Conservation (phyloP, 2,888 invertebrate genomes). For the Azorinus chamasolen region DNA sequence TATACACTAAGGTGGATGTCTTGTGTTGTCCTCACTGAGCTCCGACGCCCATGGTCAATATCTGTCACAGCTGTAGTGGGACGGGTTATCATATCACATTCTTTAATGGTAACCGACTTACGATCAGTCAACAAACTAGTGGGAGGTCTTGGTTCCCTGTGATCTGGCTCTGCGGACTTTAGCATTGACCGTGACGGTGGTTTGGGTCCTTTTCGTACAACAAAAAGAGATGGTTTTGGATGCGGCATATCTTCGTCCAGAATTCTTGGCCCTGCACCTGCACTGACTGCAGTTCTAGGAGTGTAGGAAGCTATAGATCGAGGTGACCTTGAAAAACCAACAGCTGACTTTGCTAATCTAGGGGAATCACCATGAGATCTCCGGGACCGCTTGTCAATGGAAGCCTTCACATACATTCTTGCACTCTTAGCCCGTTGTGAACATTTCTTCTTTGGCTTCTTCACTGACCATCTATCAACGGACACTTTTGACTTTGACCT, state of each 20-base stretch:
- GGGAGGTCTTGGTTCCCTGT: conserved; percentile 10
- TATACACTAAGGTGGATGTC: conserved; percentile 41
- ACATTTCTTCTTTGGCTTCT: no score
- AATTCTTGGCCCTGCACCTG: background rate
- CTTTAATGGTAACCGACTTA: conserved; percentile 46
- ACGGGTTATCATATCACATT: conserved; percentile 28
- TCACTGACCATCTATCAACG: background rate
- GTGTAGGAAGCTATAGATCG: conserved; percentile 11
- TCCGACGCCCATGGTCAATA: conserved; percentile 4
- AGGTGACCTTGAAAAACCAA: background rate
- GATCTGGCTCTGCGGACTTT: background rate
- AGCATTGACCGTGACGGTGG: conserved; percentile 28
- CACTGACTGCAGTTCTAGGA: conserved; percentile 12
- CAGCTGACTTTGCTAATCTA: conserved; percentile 6
- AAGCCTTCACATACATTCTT: background rate
- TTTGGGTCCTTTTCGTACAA: conserved; percentile 25
- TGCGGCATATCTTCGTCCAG: conserved; percentile 31
- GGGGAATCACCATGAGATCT: conserved; percentile 2
- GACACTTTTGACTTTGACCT: conserved; percentile 1
- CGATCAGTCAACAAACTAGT: conserved; percentile 18
- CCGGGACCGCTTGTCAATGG: conserved; percentile 1
- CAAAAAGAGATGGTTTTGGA: conserved; percentile 41
- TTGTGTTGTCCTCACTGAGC: conserved; percentile 24
- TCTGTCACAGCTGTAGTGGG: conserved; percentile 30
- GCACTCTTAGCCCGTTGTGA: background rate